Evolutionary conservation across 2,888 invertebrate species (phyloP).

Genomic region (Ceraclea dissimilis): DNA sequence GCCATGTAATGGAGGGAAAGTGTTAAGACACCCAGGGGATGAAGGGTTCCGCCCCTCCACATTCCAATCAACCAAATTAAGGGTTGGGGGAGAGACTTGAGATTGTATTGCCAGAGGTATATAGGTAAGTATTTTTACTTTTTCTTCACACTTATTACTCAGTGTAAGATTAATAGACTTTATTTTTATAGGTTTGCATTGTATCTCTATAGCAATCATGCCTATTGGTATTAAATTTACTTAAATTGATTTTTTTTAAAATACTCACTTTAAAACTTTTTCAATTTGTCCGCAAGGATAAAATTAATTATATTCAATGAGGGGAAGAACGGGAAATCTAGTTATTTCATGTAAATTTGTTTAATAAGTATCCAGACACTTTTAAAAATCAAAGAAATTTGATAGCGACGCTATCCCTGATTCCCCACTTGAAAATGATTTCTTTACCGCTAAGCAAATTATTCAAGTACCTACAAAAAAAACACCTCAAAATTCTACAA

Average conservation of each 20-base stretch:
- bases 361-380: no score
- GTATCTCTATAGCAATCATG: no score
- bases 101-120: neutral
- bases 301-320: conserved; percentile 5
- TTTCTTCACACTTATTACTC: conserved; percentile 6
- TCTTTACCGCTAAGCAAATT: no score
- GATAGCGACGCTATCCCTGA: no score
- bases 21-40: conserved; percentile 2
- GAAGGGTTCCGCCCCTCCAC: conserved; percentile 6
- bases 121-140: neutral
- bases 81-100: conserved; percentile 7
- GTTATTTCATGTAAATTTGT: no score
- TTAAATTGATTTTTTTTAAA: neutral
- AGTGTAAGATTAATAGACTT: conserved; percentile 21
- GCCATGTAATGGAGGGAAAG: neutral
- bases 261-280: no score
- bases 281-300: conserved; percentile 7
- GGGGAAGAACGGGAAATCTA: no score
- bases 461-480: no score
- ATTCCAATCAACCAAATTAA: conserved; percentile 26
- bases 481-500: no score
- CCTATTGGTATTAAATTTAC: no score
- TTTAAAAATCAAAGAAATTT: no score
- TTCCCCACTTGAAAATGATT: no score
- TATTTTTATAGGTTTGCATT: conserved; percentile 18